These are phyloP conservation scores for Kryptopterus vitreolus DNA, from an alignment of 2,797 vertebrate species.

Conservation along the genomic window DNA sequence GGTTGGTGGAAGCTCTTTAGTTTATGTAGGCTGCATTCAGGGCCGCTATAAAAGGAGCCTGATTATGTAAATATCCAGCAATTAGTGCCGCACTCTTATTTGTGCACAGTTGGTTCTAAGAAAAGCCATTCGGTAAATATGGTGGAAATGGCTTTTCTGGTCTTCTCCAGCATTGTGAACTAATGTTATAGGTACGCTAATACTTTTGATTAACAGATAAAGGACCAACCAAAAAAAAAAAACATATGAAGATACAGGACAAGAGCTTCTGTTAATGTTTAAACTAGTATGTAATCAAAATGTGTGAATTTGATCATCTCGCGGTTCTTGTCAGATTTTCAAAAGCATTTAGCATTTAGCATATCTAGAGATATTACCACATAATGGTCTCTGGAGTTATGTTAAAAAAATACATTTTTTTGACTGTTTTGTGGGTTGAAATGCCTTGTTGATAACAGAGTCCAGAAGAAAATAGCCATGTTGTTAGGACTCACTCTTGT, in stretches of 20 bases:
- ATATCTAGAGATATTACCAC: background rate
- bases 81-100: slow-evolving; percentile 38
- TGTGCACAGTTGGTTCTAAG: slow-evolving; percentile 5
- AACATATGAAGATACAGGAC: background rate
- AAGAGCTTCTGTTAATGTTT: background rate
- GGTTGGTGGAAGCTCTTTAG: slow-evolving; percentile 45
- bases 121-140: background rate
- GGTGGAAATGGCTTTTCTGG: background rate
- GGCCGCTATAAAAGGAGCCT: slow-evolving; percentile 36
- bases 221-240: too few species aligned
- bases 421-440: background rate
- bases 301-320: background rate
- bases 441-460: background rate
- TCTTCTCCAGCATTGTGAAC: background rate
- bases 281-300: too few species aligned
- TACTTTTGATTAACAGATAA: background rate
- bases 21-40: slow-evolving; percentile 44
- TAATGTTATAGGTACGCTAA: background rate
- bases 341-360: background rate
- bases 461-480: background rate
- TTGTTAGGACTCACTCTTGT: background rate
- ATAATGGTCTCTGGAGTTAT: background rate
- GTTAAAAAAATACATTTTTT: background rate
- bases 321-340: background rate
- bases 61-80: slow-evolving; percentile 45